These are phyloP conservation scores for Microctenopoma lineatum DNA, from an alignment of 2,797 vertebrate species.

Conservation along the genomic window DNA sequence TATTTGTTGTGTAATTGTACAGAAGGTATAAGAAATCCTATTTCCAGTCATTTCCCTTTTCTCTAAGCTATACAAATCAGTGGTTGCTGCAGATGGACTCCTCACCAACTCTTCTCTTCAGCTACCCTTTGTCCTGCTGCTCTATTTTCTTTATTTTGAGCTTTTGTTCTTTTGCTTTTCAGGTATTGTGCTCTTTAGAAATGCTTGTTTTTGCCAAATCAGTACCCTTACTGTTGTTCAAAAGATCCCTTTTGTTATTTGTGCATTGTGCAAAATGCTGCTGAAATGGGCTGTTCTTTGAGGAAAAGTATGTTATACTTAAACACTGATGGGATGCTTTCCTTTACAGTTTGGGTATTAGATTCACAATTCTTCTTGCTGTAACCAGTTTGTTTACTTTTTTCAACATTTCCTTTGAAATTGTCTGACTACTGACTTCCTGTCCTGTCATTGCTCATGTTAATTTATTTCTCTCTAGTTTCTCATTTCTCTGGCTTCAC, in stretches of 20 bases:
- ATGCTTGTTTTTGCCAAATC: slow-evolving; percentile 17
- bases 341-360: slow-evolving; percentile 44
- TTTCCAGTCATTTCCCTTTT: slow-evolving; percentile 28
- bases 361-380: slow-evolving; percentile 38
- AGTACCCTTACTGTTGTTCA: slow-evolving; percentile 39
- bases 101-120: slow-evolving; percentile 66
- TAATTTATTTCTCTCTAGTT: slow-evolving; percentile 64
- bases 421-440: slow-evolving; percentile 47
- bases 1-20: slow-evolving; percentile 13
- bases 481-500: slow-evolving; percentile 64
- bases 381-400: slow-evolving; percentile 43
- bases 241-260: slow-evolving; percentile 27
- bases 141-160: slow-evolving; percentile 48
- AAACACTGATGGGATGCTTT: slow-evolving; percentile 25
- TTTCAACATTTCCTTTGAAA: slow-evolving; percentile 50
- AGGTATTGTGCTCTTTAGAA: slow-evolving; percentile 50
- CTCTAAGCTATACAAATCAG: slow-evolving; percentile 25
- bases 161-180: slow-evolving; percentile 55
- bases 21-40: slow-evolving; percentile 27
- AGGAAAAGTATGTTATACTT: slow-evolving; percentile 3
- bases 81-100: slow-evolving; percentile 81
- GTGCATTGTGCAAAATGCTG: slow-evolving; percentile 1
- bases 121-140: slow-evolving; percentile 57
- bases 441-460: slow-evolving; percentile 54
- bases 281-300: background rate